These are phyloP conservation scores for Azorinus chamasolen DNA, from an alignment of 2,888 invertebrate genomes.

Conservation along the genomic window DNA sequence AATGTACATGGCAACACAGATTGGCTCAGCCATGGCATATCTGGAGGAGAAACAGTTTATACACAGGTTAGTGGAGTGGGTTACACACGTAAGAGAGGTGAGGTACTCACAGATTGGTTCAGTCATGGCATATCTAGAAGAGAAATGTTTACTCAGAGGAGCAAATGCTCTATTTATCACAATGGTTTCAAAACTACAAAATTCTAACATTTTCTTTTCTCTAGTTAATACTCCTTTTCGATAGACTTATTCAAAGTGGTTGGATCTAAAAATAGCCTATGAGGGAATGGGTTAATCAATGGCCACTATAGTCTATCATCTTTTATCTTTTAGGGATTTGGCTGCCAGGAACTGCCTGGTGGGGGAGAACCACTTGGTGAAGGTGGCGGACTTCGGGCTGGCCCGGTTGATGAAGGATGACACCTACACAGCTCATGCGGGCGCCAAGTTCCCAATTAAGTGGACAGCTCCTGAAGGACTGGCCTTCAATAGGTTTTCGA, in stretches of 20 bases:
- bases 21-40: conserved; percentile 99
- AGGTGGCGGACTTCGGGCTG: conserved; percentile 99
- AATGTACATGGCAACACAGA: conserved; percentile 99
- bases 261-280: no score
- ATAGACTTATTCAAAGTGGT: no score
- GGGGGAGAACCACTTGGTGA: conserved; percentile 98
- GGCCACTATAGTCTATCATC: no score
- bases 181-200: no score
- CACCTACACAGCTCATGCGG: conserved; percentile 99
- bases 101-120: conserved; percentile 99
- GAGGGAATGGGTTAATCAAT: no score
- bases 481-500: conserved; percentile 99
- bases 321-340: conserved; percentile 91
- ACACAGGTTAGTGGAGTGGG: conserved; percentile 81
- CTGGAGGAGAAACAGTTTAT: conserved; percentile 98
- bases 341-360: conserved; percentile 99
- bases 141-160: conserved; percentile 93
- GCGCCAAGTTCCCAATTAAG: conserved; percentile 99
- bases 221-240: no score
- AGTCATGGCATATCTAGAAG: conserved; percentile 99
- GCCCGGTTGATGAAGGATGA: conserved; percentile 99
- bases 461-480: conserved; percentile 99
- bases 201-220: no score
- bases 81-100: conserved; percentile 88
- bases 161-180: no score